Evolutionary conservation across 1,140 invertebrate genomes (phyloP), one percentile per base, ranked within the genome.

Genomic region (Lineus longissimus): DNA sequence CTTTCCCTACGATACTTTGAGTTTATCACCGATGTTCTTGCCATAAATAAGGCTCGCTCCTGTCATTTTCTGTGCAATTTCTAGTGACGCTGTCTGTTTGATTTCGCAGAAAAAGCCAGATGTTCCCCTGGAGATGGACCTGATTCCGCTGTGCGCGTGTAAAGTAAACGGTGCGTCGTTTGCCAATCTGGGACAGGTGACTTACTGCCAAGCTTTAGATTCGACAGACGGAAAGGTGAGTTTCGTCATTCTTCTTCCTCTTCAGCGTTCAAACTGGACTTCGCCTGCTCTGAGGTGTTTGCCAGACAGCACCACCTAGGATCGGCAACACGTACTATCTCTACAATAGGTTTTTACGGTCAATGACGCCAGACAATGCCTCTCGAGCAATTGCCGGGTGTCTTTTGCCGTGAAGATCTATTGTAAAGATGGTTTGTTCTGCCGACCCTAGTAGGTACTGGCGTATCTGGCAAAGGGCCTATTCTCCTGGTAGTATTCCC

Each of bases 181-280:
- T 55, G 70, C 70, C 47, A 78, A 78, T 43, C 66, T 77, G 45
- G 64, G 67, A 13, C 65, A 74, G 19, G 69, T 73, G 1, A 77
- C 71, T 0, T 83, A 80, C 68, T 90, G 88, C 69, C 87, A 88
- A 61, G 91, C 91, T 29, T 85, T 92, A 51, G 92, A 94, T 75
- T 87, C 87, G 29, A 88, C 92, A 57, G 91, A 92, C 75, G 88
- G 88, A 13, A 85, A 88, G 67, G 81, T 83, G 69, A 71, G 17
- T 29, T 62, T 15, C 25, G 2, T n/a, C n/a, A n/a, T n/a, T n/a
- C n/a, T n/a, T 54, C 23, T 15, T 19, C 27, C 13, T 13, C 9
- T 55, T 9, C 9, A 23, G 27, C 15, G 6, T 17, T 61, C 6
- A 15, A n/a, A 22, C n/a, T 13, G 2, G 2, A 25, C 15, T 60